Conservation (phyloP, 2,113 vertebrate species). For the Prunella himalayana region DNA sequence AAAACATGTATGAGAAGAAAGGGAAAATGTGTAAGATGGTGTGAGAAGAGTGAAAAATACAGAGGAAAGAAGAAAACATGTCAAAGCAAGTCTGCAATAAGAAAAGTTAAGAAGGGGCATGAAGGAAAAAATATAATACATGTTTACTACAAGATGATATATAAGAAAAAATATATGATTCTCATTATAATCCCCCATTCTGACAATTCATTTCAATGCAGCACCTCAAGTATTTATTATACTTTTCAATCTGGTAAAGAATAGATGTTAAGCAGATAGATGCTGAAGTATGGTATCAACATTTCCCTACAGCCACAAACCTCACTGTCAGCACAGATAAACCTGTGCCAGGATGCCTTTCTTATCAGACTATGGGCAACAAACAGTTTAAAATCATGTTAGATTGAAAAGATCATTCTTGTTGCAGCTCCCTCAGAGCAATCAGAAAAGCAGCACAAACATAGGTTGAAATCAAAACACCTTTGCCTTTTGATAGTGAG, state of each 20-base stretch:
- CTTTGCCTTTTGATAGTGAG: background rate
- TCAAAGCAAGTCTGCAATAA: background rate
- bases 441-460: background rate
- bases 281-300: slow-evolving; percentile 1
- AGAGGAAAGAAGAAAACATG: background rate
- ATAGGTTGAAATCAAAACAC: background rate
- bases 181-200: background rate
- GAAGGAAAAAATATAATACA: background rate
- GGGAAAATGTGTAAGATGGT: background rate
- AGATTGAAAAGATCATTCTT: slow-evolving; percentile 29
- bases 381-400: slow-evolving; percentile 39
- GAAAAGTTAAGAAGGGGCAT: background rate
- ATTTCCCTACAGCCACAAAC: slow-evolving; percentile 35
- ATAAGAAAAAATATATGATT: background rate
- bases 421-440: slow-evolving; percentile 3
- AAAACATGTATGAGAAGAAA: background rate
- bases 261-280: slow-evolving; percentile 38
- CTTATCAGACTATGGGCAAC: slow-evolving; percentile 46
- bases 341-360: slow-evolving; percentile 31
- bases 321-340: slow-evolving; percentile 58
- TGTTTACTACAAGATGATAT: background rate
- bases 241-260: slow-evolving; percentile 29
- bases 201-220: background rate
- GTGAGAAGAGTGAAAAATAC: background rate
- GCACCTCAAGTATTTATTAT: slow-evolving; percentile 9